Base-by-base conservation (phyloP, 2,797 vertebrate genomes). In the Oryzias sinensis region DNA sequence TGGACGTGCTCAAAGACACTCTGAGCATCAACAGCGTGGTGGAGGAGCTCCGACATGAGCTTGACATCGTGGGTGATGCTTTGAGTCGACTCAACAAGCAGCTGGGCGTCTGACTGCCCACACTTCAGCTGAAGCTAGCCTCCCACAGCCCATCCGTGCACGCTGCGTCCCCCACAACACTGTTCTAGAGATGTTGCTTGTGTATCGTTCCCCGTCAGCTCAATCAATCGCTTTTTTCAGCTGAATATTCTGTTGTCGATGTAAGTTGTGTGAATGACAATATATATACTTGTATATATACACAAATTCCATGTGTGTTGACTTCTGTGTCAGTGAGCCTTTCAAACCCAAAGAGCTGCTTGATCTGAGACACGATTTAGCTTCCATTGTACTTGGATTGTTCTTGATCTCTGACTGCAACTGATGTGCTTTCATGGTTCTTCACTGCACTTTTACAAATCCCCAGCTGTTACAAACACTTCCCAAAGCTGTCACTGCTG, bases 1-100 rank as follows among this genome's bases (percentile, higher is more conserved):
- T 99, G 79, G 95, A 97, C 41, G 83, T 98, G 58, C 88, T 99
- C 51, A 96, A 94, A 77, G 97, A 98, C 82, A 93, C 86, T 0
- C 89, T 86, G 61, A 97, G 95, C 90, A 96, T 98, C 68, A 94
- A 93, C 84, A 94, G 82, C 0, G 89, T 96, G 57, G 93, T 98
- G 81, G 94, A 93, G 0, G 97, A 99, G 68, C 91, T 99, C n/a
- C 93, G 93, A 4, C 92, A 96, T 0, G 97, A 99, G 74, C 92
- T 99, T 0, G 95, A 97, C 78, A 89, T 96, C 3, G 91, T 98
- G 47, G 94, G 93, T 0, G 95, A 98, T 1, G 95, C 97, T 53
- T 94, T 98, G 47, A 92, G 64, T 67, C 93, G 95, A 70, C 94
- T 97, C 79, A 95, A 94, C 87, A 94, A 92, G 82, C 93, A 94